These are phyloP conservation scores for Cephalopterus ornatus DNA, from an alignment of 2,113 vertebrate genomes.

Conservation along the genomic window DNA sequence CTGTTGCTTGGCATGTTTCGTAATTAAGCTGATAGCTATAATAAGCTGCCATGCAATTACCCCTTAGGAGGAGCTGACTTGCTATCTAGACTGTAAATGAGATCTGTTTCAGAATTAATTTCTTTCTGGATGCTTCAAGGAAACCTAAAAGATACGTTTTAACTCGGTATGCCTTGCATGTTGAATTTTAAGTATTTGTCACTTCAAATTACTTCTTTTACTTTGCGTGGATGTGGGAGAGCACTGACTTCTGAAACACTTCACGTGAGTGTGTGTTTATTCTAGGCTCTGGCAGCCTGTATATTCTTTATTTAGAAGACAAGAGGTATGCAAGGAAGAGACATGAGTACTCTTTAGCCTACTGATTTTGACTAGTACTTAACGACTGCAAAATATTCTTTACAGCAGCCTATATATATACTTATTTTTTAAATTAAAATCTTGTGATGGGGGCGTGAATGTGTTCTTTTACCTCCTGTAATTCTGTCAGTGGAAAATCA, in stretches of 20 bases:
- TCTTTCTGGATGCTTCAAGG: not conserved
- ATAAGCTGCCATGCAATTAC: slow-evolving; percentile 33
- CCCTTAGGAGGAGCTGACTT: slow-evolving; percentile 10
- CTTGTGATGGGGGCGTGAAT: not conserved
- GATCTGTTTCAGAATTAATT: not conserved
- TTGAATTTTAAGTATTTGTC: slow-evolving; percentile 6
- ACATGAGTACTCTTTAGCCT: not conserved
- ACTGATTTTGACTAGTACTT: not conserved
- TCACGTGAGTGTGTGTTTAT: not conserved
- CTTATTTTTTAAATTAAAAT: not conserved
- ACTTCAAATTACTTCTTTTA: not conserved
- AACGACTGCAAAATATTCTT: not conserved
- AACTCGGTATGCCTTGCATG: not conserved
- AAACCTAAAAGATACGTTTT: not conserved
- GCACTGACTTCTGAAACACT: not conserved
- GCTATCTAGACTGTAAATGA: slow-evolving; percentile 27
- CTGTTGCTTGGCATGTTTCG: not conserved
- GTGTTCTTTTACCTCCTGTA: not conserved
- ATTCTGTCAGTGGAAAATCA: not conserved
- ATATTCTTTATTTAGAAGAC: slow-evolving; percentile 22
- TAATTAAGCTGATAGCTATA: slow-evolving; percentile 51
- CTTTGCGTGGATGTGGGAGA: not conserved
- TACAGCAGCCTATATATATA: not conserved
- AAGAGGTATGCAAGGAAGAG: not conserved
- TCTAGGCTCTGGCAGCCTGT: not conserved